phyloP scores from a whole-genome alignment of 2,888 invertebrate species.

The Gandaritis pyraliata region DNA sequence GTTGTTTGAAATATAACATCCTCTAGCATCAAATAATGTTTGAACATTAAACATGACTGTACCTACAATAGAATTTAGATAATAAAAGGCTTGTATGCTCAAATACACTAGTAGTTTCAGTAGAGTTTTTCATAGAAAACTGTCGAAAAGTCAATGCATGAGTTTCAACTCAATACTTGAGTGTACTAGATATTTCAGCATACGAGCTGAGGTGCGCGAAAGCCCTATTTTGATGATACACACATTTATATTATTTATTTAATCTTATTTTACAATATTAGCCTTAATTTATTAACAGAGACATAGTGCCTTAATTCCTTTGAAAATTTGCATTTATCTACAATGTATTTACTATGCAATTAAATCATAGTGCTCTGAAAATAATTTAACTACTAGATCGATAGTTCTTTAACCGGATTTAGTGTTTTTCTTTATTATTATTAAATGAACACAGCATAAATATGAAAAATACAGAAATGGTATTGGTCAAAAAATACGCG shows the following conservation, averaged over 20 bases:
- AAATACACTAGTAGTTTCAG: no score
- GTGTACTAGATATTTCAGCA: no score
- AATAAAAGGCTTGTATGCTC: no score
- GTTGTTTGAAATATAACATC: constrained; percentile 1
- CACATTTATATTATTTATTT: constrained; percentile 9
- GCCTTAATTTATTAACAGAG: constrained; percentile 19
- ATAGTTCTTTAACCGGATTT: no score
- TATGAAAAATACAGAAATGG: no score
- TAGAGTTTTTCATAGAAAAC: no score
- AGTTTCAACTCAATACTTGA: no score
- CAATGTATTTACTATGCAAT: neutral
- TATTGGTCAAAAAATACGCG: no score
- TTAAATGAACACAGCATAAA: no score
- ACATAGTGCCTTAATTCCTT: constrained; percentile 21
- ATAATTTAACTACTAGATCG: no score
- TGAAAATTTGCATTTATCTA: neutral
- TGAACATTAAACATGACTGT: constrained; percentile 27
- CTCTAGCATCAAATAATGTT: neutral
- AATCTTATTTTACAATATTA: constrained; percentile 25
- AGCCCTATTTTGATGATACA: constrained; percentile 21
- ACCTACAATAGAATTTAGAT: constrained; percentile 1
- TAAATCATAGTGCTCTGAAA: neutral
- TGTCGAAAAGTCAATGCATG: no score
- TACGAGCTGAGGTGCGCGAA: constrained; percentile 14
- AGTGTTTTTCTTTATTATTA: no score